Conservation (phyloP, 2,113 vertebrate genomes). For the Vulpes vulpes region DNA sequence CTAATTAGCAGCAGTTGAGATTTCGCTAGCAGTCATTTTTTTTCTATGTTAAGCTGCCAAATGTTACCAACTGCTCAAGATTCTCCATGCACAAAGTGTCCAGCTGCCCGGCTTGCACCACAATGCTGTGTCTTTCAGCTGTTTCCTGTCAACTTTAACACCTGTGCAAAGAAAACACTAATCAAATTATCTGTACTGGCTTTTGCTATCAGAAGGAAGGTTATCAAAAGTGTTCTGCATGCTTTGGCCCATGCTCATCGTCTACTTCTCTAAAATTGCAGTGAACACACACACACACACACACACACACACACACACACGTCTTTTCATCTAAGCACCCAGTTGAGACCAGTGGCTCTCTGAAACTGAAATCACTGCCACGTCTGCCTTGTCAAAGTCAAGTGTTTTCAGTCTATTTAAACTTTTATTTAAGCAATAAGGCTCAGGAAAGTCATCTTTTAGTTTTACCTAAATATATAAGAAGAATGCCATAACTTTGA, state of each 20-base stretch:
- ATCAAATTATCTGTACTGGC: conserved; percentile 74
- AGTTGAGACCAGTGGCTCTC: conserved; percentile 64
- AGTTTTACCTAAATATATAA: conserved; percentile 95
- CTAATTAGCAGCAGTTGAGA: conserved; percentile 91
- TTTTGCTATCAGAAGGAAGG: conserved; percentile 51
- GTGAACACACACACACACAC: neutral
- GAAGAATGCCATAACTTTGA: conserved; percentile 96
- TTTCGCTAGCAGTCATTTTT: conserved; percentile 89
- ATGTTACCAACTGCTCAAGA: conserved; percentile 88
- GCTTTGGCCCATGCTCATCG: conserved; percentile 59
- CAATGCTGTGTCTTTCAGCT: conserved; percentile 40
- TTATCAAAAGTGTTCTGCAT: conserved; percentile 19
- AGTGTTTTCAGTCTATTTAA: conserved; percentile 87
- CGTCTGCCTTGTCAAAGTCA: conserved; percentile 78
- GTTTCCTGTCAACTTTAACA: conserved; percentile 77
- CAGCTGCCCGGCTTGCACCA: conserved; percentile 78
- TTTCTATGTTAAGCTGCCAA: conserved; percentile 88
- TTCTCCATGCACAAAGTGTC: conserved; percentile 81
- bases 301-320: neutral
- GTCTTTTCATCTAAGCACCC: conserved; percentile 65
- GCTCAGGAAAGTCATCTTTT: conserved; percentile 92
- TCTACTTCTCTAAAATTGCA: conserved; percentile 42
- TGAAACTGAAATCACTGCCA: conserved; percentile 77
- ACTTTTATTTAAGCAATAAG: conserved; percentile 91
- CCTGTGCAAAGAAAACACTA: conserved; percentile 67